A percentile compares a stretch with the other conserved stretches of the same genome.
Conservation (phyloP, 1,140 invertebrate genomes). For the Gerris buenoi region DNA sequence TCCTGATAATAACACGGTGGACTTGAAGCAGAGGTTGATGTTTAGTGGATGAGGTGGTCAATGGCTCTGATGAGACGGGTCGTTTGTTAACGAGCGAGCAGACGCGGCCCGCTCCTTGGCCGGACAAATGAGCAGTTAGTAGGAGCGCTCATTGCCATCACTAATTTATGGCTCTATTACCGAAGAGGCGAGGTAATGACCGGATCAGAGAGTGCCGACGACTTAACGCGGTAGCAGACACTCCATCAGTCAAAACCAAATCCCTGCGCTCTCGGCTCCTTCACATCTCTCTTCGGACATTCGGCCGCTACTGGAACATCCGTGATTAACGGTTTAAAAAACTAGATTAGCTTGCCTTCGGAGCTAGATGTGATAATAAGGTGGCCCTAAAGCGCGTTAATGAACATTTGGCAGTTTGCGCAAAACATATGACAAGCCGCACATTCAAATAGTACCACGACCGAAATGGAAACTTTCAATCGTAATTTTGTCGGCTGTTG, state of each 20-base stretch:
- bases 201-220: background rate
- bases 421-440: no score
- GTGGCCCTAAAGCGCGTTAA: no score
- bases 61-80: background rate
- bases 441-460: no score
- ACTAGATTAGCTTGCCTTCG: no score
- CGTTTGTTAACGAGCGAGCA: background rate
- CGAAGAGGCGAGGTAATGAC: background rate
- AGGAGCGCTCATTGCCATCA: background rate
- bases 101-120: no score
- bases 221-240: background rate
- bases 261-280: background rate
- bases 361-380: no score
- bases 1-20: background rate
- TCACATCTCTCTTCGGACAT: background rate
- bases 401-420: no score
- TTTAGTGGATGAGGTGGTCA: background rate
- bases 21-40: background rate
- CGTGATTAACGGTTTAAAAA: background rate
- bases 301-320: background rate
- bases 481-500: no score
- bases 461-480: no score
- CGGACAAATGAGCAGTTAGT: background rate
- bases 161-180: background rate
- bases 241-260: background rate